Conservation (phyloP, 2,888 invertebrate species). For the Mesorhabditis spiculigera region DNA sequence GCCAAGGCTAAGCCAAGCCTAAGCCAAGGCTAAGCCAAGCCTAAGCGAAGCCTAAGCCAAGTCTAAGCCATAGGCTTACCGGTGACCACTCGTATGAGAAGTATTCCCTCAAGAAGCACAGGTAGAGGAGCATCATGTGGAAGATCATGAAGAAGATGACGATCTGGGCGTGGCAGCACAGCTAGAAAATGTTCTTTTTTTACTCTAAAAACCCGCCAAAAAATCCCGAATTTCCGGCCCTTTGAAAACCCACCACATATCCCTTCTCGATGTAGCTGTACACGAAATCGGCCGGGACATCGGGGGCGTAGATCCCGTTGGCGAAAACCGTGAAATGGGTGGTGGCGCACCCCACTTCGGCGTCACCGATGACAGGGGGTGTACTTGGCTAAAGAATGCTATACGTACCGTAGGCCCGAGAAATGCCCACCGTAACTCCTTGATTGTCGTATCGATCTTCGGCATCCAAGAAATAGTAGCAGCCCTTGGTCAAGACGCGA, state of each 20-base stretch:
- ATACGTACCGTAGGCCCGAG: background rate
- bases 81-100: too few relatives aligned
- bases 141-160: background rate
- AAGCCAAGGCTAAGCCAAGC: too few relatives aligned
- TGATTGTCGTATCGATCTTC: constrained; percentile 27
- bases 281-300: constrained; percentile 26
- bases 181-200: background rate
- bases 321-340: constrained; percentile 34
- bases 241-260: constrained; percentile 16
- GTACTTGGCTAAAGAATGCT: background rate
- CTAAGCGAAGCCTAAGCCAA: too few relatives aligned
- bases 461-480: constrained; percentile 28
- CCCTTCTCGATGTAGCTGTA: constrained; percentile 29
- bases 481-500: constrained; percentile 36
- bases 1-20: too few relatives aligned
- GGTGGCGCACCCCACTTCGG: constrained; percentile 24
- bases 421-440: constrained; percentile 21
- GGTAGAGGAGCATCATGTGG: background rate
- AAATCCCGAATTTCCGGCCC: background rate
- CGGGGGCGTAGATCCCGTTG: constrained; percentile 35
- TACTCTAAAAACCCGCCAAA: background rate
- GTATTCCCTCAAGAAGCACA: too few relatives aligned
- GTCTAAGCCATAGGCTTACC: too few relatives aligned
- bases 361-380: constrained; percentile 15
- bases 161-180: background rate